Evolutionary conservation across 2,797 vertebrate species (phyloP).

Genomic region (Anniella stebbinsi): DNA sequence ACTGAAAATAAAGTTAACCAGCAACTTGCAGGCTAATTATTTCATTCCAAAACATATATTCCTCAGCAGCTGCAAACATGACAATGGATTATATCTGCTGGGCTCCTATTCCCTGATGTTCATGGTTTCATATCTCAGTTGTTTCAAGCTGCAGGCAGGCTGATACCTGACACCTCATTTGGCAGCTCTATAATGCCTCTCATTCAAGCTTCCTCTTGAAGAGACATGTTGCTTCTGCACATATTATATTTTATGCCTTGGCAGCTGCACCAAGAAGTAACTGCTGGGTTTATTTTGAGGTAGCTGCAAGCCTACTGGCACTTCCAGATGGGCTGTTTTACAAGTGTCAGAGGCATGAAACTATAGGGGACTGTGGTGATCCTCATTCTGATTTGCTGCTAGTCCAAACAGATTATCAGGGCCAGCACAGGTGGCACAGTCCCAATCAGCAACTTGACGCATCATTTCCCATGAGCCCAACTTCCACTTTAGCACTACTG

Average conservation of each 20-base stretch:
- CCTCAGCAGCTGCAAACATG: conserved; percentile 26
- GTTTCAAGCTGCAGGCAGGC: conserved; percentile 25
- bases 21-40: not conserved
- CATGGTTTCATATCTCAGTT: conserved; percentile 30
- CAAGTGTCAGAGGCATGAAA: not conserved
- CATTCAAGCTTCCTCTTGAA: conserved; percentile 40
- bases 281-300: not conserved
- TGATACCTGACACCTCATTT: conserved; percentile 17
- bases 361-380: not conserved
- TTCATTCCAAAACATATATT: not conserved
- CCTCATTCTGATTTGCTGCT: not conserved
- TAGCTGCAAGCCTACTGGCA: not conserved
- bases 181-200: conserved; percentile 24
- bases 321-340: not conserved
- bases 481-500: too few relatives aligned
- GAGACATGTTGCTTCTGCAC: not conserved
- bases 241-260: not conserved
- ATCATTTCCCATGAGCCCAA: too few relatives aligned
- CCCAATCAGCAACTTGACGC: too few relatives aligned
- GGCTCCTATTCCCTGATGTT: conserved; percentile 3
- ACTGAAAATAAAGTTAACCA: conserved; percentile 10
- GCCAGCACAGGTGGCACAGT: not conserved
- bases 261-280: not conserved
- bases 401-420: not conserved
- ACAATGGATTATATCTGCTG: conserved; percentile 22